Base-by-base conservation (phyloP, 2,113 vertebrate genomes). In the Hypocryptadius cinnamomeus region DNA sequence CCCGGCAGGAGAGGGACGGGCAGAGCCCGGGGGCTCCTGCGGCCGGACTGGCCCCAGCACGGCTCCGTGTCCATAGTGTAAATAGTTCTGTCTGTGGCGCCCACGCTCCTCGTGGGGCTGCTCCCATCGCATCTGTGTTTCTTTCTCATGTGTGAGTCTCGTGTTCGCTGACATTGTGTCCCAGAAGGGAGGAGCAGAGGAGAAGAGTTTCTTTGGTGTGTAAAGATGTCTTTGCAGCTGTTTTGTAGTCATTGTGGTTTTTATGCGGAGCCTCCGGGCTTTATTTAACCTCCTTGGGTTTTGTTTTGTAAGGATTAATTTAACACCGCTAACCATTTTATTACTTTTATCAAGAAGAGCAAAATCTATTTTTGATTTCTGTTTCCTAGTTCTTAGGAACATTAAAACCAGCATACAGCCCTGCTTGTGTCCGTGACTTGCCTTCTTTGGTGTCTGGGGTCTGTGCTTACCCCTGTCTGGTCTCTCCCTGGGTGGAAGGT, bases 361-460 rank as follows among this genome's bases (percentile, higher is more conserved):
- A 95, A 97, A 96, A 83, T 97, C 96, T 97, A 97, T 96, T 97
- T 97, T 97, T 97, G 96, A 95, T 97, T 96, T 94, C 87, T 45
- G 94, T 96, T 96, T 97, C 97, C 93, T 92, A 76, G 96, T 95
- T 94, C 95, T 94, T 92, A 95, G 96, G 94, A 68, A 96, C 96
- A 96, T 96, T 97, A 96, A 97, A 96, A 88, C 95, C 94, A 95
- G 95, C 95, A 94, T 94, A 91, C 82, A 77, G 93, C 91, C 88
- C 80, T 79, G 70, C 39, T 53, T 19, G 35, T 53, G 71, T 96
- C 57, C 1, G 2, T 93, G 44, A 64, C 13, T 28, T 73, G 44
- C 47, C 53, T 90, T 64, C 56, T n/a, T 71, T 73, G 50, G 12
- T 3, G 1, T 19, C 28, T n/a, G 2, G 24, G 35, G 17, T 45